These are phyloP conservation scores for Gobius niger DNA, from an alignment of 2,113 vertebrate species.

Conservation along the genomic window DNA sequence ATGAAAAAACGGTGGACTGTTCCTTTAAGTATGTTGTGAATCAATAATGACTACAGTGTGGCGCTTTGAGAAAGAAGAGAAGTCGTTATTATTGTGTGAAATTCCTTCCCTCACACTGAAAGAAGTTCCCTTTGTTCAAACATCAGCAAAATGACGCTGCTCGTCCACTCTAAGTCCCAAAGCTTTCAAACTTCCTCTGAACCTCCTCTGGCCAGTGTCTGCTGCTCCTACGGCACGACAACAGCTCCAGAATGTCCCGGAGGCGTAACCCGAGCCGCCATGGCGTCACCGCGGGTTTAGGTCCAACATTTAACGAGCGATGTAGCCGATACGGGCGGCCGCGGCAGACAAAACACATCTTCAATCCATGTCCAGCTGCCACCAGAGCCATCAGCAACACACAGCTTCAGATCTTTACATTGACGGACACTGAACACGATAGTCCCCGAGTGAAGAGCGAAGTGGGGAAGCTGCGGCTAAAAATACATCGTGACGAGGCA, in stretches of 20 bases:
- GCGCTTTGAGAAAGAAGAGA: no score
- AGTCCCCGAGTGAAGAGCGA: slow-evolving; percentile 27
- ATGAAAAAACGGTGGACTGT: no score
- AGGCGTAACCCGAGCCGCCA: slow-evolving; percentile 68
- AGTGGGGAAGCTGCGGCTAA: slow-evolving; percentile 50
- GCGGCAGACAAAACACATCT: slow-evolving; percentile 61
- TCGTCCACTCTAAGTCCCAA: no score
- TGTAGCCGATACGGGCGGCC: slow-evolving; percentile 72
- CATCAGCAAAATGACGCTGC: no score
- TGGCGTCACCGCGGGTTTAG: slow-evolving; percentile 69
- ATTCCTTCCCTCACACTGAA: no score
- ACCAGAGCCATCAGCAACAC: slow-evolving; percentile 16
- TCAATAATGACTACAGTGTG: no score
- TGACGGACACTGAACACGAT: slow-evolving; percentile 58
- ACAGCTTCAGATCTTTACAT: slow-evolving; percentile 43
- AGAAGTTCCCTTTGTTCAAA: no score
- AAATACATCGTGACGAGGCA: slow-evolving; percentile 72
- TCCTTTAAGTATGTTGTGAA: no score
- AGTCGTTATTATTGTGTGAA: no score
- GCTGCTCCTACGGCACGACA: slow-evolving; percentile 64
- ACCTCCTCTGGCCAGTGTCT: slow-evolving; percentile 51
- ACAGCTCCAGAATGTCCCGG: slow-evolving; percentile 71
- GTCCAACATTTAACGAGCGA: slow-evolving; percentile 70
- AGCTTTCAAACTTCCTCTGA: slow-evolving; percentile 1
- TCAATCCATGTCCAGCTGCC: slow-evolving; percentile 28